These are phyloP conservation scores for Xyrauchen texanus DNA, from an alignment of 2,113 vertebrate species.

Conservation along the genomic window DNA sequence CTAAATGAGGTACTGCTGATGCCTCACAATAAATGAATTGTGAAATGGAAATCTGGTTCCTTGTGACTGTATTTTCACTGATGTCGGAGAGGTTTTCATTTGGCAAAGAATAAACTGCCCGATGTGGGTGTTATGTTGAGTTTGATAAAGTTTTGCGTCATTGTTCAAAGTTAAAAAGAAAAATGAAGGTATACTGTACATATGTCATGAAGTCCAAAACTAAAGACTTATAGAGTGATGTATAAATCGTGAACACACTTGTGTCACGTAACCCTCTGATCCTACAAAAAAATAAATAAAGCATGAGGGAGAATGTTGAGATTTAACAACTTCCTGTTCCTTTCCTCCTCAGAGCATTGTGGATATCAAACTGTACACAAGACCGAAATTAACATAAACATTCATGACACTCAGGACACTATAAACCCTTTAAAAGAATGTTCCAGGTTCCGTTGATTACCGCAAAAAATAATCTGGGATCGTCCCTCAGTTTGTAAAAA, in stretches of 20 bases:
- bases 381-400: too few relatives aligned
- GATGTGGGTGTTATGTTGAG: background rate
- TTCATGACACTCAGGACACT: too few relatives aligned
- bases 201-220: too few relatives aligned
- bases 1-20: conserved; percentile 10
- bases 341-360: conserved; percentile 43
- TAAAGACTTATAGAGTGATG: background rate
- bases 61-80: background rate
- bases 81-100: background rate
- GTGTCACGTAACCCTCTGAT: conserved; percentile 38
- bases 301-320: conserved; percentile 40
- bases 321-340: conserved; percentile 67
- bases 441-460: too few relatives aligned
- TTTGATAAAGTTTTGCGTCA: too few relatives aligned
- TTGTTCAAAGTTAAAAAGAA: too few relatives aligned
- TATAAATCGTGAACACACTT: conserved; percentile 29
- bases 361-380: too few relatives aligned
- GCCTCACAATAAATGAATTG: background rate
- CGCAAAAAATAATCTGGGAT: too few relatives aligned
- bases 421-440: too few relatives aligned
- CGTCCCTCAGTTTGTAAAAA: too few relatives aligned
- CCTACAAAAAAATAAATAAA: conserved; percentile 35
- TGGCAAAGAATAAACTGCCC: background rate
- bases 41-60: background rate
- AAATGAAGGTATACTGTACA: too few relatives aligned